These are phyloP conservation scores for Rhinichthys klamathensis DNA, from an alignment of 2,113 vertebrate genomes.

Conservation along the genomic window DNA sequence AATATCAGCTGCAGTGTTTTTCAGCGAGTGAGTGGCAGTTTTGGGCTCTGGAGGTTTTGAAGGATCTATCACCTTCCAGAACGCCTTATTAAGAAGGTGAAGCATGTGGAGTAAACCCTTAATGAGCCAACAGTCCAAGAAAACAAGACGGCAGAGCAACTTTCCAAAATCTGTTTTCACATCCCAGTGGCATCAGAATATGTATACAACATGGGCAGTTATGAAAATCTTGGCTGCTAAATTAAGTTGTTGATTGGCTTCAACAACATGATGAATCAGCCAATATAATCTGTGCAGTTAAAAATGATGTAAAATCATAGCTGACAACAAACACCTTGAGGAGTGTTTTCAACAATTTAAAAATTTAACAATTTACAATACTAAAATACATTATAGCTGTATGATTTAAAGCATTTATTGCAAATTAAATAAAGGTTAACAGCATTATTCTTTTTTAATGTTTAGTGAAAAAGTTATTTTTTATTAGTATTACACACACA, in stretches of 20 bases:
- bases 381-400: not conserved
- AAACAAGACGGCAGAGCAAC: slow-evolving; percentile 86
- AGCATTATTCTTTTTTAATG: too few species aligned
- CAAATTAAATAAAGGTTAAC: too few species aligned
- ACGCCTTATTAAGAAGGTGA: slow-evolving; percentile 99
- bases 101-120: slow-evolving; percentile 86
- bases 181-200: not conserved
- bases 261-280: not conserved
- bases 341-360: not conserved
- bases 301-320: not conserved
- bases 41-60: slow-evolving; percentile 23
- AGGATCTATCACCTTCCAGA: slow-evolving; percentile 67
- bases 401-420: not conserved
- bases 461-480: too few species aligned
- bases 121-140: slow-evolving; percentile 98
- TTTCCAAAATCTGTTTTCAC: slow-evolving; percentile 44
- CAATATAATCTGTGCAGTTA: not conserved
- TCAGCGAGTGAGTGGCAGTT: slow-evolving; percentile 37
- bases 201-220: not conserved
- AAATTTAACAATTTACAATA: not conserved
- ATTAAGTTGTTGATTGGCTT: not conserved
- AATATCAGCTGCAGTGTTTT: slow-evolving; percentile 29
- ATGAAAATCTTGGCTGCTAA: not conserved
- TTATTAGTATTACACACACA: too few species aligned
- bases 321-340: not conserved